Evolutionary conservation across 2,113 vertebrate genomes (phyloP).

Genomic region (Lamprologus ornatipinnis): DNA sequence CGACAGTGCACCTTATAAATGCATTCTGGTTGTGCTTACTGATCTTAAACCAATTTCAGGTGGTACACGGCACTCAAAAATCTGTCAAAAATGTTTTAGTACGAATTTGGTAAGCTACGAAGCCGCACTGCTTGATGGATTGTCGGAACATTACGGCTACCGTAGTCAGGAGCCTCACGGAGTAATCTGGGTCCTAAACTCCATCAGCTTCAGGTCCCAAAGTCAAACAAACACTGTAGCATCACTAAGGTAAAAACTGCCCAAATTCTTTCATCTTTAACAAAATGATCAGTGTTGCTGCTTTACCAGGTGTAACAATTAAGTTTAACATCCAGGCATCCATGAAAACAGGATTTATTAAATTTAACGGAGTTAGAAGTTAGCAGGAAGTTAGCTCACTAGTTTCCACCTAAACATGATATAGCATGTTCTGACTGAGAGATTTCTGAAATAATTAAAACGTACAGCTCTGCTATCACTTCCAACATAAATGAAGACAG

Average conservation of each 20-base stretch:
- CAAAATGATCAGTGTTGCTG: neutral
- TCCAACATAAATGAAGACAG: too few relatives aligned
- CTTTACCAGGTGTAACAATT: neutral
- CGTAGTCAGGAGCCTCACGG: rapidly evolving
- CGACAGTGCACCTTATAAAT: neutral
- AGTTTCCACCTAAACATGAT: rapidly evolving
- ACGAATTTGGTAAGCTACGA: rapidly evolving
- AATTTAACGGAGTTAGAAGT: rapidly evolving
- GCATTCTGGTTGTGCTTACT: neutral
- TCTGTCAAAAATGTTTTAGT: neutral
- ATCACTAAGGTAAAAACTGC: rapidly evolving
- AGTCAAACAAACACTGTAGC: neutral
- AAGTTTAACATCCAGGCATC: neutral
- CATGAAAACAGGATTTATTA: neutral
- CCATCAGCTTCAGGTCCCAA: neutral
- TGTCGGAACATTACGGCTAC: rapidly evolving
- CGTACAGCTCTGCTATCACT: too few relatives aligned
- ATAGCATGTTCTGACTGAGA: neutral
- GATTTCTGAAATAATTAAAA: neutral
- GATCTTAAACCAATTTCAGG: rapidly evolving
- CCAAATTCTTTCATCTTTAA: neutral
- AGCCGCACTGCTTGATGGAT: rapidly evolving
- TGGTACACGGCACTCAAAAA: neutral
- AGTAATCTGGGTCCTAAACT: neutral
- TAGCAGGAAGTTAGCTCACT: neutral